A percentile compares a stretch with the other conserved stretches of the same genome.
Evolutionary conservation across 2,797 vertebrate genomes (phyloP).

Genomic region (Holocentrus rufus): DNA sequence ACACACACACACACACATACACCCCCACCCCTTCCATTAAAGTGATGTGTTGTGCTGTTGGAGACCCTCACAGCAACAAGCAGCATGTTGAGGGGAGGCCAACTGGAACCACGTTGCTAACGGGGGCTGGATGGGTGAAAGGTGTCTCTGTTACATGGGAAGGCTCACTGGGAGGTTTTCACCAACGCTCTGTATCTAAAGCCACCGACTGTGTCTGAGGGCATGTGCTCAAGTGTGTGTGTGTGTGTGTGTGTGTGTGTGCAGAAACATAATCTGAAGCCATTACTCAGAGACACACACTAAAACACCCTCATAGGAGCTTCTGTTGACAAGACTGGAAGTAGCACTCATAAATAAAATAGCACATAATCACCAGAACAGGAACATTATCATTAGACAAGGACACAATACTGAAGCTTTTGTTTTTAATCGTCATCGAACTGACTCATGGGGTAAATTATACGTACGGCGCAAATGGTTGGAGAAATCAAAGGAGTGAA

Average conservation of each 20-base stretch:
- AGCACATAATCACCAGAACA: conserved; percentile 40
- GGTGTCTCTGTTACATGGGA: not conserved
- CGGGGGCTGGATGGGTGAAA: not conserved
- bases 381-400: conserved; percentile 42
- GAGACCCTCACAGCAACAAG: not conserved
- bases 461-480: not conserved
- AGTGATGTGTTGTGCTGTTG: not conserved
- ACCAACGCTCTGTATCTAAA: too few species aligned
- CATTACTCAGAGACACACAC: conserved; percentile 32
- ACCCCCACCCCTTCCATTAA: too few species aligned
- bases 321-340: conserved; percentile 20
- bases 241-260: conserved; percentile 8
- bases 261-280: conserved; percentile 40
- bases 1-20: not conserved
- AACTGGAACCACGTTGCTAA: not conserved
- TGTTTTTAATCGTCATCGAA: conserved; percentile 34
- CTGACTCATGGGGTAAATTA: conserved; percentile 22
- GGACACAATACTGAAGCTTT: conserved; percentile 1
- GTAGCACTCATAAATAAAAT: conserved; percentile 53
- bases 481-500: not conserved
- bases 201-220: not conserved
- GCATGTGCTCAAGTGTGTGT: not conserved
- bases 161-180: not conserved
- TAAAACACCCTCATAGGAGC: conserved; percentile 9
- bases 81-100: not conserved